Base-by-base conservation (phyloP, 2,888 invertebrate species). In the Nipponacmea schrenckii region DNA sequence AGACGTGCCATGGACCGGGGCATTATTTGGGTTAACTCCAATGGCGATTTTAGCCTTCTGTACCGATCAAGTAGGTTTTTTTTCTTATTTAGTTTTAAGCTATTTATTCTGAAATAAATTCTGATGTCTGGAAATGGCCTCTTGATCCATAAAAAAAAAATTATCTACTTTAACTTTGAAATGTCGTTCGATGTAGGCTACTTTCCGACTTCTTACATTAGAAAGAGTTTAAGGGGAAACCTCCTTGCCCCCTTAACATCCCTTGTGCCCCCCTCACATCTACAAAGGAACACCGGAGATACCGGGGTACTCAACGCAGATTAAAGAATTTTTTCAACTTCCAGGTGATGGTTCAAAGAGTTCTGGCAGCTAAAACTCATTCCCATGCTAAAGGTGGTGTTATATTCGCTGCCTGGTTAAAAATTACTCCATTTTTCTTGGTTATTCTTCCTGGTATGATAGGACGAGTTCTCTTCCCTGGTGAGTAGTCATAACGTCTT, bases 341-440 rank as follows among this genome's bases (percentile, higher is more conserved):
- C 8, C 77, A 91, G 91, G 89, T 91, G 78, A 91, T 91, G 80
- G 91, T 91, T 0, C 91, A 91, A 82, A 79, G 91, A 68, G 88
- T 89, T 15, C 81, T 91, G 71, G 90, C 91, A 2, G 89, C 91
- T 17, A 91, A 90, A 81, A 89, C 87, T 66, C 80, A 90, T 64
- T 86, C 88, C 2, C 90, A 91, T 79, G 91, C 90, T 17, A 90
- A 90, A 80, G 91, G 89, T 3, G 91, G 90, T 8, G 88, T 90
- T 12, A 74, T 91, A 20, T 81, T 91, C 69, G 90, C 90, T 46
- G 90, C 90, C 0, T 88, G 82, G 73, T 81, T 91, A 64, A 91
- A 91, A 81, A 81, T 91, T 50, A 80, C 90, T 5, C 90, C 91
- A 17, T 80, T 91, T 67, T 90, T 90, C 74, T 71, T 91, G 68